Evolutionary conservation across 2,888 invertebrate genomes (phyloP).

Genomic region (Deroplatys truncata): DNA sequence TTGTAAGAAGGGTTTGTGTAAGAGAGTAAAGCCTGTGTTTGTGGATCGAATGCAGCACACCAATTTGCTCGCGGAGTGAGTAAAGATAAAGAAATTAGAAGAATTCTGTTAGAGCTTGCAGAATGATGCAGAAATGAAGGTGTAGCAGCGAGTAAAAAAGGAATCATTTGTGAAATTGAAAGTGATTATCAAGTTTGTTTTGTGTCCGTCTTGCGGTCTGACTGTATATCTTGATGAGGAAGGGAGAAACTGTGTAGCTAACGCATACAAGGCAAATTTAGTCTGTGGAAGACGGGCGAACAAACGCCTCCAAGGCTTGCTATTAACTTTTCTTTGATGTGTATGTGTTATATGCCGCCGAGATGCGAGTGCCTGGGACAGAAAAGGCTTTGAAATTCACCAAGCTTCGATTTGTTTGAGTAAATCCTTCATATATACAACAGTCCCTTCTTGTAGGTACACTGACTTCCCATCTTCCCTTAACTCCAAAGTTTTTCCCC

Average conservation of each 20-base stretch:
- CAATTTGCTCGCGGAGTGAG: no score
- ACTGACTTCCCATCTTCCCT: neutral
- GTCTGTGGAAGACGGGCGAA: slow-evolving; percentile 48
- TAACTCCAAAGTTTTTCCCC: neutral
- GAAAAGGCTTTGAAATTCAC: slow-evolving; percentile 25
- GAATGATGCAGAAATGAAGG: neutral
- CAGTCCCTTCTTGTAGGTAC: slow-evolving; percentile 3
- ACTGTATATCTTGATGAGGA: neutral
- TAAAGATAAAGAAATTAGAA: no score
- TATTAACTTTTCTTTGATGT: slow-evolving; percentile 45
- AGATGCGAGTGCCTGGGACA: neutral
- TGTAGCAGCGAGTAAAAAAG: neutral
- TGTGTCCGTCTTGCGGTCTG: neutral
- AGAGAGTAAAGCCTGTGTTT: no score
- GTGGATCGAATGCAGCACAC: no score
- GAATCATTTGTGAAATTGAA: neutral
- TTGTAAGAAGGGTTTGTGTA: no score
- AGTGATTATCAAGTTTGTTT: neutral
- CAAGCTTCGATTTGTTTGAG: slow-evolving; percentile 30
- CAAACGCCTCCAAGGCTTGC: slow-evolving; percentile 57
- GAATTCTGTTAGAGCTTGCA: no score
- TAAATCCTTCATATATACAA: slow-evolving; percentile 22
- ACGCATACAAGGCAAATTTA: slow-evolving; percentile 41
- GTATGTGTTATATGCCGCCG: slow-evolving; percentile 8
- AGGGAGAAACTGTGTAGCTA: neutral